Base-by-base conservation (phyloP, 2,888 invertebrate species). In the Clostera curtula region DNA sequence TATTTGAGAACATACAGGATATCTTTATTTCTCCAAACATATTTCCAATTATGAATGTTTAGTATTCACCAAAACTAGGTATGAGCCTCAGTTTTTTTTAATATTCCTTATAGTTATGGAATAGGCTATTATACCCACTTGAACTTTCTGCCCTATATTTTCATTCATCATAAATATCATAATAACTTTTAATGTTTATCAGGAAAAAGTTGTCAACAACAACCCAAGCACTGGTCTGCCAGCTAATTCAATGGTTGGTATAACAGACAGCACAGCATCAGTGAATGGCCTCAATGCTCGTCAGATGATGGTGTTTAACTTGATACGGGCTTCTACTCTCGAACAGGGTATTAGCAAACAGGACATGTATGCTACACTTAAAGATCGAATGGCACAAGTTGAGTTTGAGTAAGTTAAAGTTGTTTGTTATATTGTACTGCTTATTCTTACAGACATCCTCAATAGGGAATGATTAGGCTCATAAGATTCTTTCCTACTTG, bases 331-430 rank as follows among this genome's bases (percentile, higher is more conserved):
- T 12, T 79, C 83, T 3, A 70, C 70, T 5, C 42, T 74, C 5
- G 84, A 84, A 27, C 79, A 82, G 37, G 85, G 85, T 1, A 83
- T 84, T 22, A 84, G 82, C 42, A 80, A 79, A 48, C 72, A 74
- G 27, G 85, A 85, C 32, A 83, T 85, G 76, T 71, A 71, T 56
- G 49, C 65, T 3, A 50, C 72, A 22, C 37, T 85, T 6, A 80
- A 79, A 34, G 80, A 80, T 24, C 60, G 69, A 4, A 83, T 85
- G 82, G 46, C 77, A 20, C 69, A 74, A 44, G 62, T 67, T 28
- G 85, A 85, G 44, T 73, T 85, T 54, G 80, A 80, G 85, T 85
- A 52, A 68, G 83, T 76, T 39, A 7, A 15, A 24, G 12, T 21
- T 15, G 16, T 27, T 19, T 17, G 10, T 22, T 5, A n/a, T 10